Conservation (phyloP, 2,888 invertebrate genomes). For the Himalopsyche kuldschensis region DNA sequence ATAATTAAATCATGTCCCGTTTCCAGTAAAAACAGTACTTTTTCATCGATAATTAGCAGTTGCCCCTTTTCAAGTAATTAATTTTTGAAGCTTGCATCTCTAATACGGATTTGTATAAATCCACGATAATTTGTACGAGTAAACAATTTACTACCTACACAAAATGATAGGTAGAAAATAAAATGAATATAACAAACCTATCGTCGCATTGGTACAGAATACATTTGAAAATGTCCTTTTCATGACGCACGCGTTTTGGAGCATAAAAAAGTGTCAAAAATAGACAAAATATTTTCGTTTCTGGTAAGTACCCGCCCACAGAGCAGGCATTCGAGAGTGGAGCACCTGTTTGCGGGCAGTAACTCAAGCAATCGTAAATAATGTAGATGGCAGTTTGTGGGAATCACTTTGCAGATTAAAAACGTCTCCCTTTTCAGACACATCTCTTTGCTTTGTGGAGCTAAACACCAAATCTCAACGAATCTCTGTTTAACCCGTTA, state of each 20-base stretch:
- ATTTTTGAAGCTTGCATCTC: no score
- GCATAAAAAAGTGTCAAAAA: not conserved
- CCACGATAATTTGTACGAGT: no score
- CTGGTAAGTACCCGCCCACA: not conserved
- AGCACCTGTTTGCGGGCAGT: conserved; percentile 35
- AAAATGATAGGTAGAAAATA: no score
- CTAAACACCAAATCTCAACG: not conserved
- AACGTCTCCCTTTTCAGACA: conserved; percentile 22
- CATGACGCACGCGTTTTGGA: not conserved
- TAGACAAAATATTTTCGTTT: not conserved
- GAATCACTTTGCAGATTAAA: conserved; percentile 39
- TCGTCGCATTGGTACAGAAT: not conserved
- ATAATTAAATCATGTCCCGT: no score
- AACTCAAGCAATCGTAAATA: conserved; percentile 36
- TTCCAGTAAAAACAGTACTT: no score
- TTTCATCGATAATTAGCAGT: no score
- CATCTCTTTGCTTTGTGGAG: not conserved
- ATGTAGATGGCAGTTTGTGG: conserved; percentile 32
- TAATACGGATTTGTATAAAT: no score
- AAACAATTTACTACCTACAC: no score
- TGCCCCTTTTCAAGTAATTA: no score
- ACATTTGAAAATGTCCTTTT: not conserved
- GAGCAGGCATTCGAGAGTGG: not conserved
- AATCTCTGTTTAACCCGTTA: not conserved
- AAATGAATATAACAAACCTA: no score